Percentiles rank a stretch among this genome's conserved stretches.
phyloP scores from a whole-genome alignment of 2,888 invertebrate genomes.

The Eumerus sabulonum region DNA sequence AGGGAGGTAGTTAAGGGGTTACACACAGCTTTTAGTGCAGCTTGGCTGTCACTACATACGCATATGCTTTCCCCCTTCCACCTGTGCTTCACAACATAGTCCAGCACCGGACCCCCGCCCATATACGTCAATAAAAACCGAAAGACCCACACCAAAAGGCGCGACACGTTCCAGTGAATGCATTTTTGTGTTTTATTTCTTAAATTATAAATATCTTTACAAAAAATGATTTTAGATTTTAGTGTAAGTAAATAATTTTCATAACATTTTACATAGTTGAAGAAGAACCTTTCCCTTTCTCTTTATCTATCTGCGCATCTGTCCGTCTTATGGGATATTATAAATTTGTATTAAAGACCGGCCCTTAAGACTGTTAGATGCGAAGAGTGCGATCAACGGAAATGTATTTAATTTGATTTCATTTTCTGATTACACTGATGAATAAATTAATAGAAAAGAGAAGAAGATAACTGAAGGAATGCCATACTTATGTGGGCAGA shows the following conservation, averaged over 20 bases:
- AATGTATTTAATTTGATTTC: conserved; percentile 37
- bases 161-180: conserved; percentile 39
- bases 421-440: conserved; percentile 34
- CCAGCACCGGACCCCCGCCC: too few relatives aligned
- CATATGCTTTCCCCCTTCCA: too few relatives aligned
- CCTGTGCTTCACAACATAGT: too few relatives aligned
- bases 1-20: too few relatives aligned
- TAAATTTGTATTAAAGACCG: conserved; percentile 54
- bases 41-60: too few relatives aligned
- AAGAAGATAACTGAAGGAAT: conserved; percentile 33
- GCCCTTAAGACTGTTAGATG: conserved; percentile 31
- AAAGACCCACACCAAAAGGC: too few relatives aligned
- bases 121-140: too few relatives aligned
- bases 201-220: conserved; percentile 68
- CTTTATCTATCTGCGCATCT: conserved; percentile 10
- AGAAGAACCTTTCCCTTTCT: conserved; percentile 50
- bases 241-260: conserved; percentile 64
- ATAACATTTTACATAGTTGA: conserved; percentile 68
- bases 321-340: conserved; percentile 54
- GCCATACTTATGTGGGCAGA: too few relatives aligned
- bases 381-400: conserved; percentile 50
- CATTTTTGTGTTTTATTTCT: conserved; percentile 63
- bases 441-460: conserved; percentile 38
- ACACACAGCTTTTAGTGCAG: too few relatives aligned
- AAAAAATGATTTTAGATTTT: conserved; percentile 45